phyloP scores from a whole-genome alignment of 2,797 vertebrate species.

The Hippoglossus hippoglossus region DNA sequence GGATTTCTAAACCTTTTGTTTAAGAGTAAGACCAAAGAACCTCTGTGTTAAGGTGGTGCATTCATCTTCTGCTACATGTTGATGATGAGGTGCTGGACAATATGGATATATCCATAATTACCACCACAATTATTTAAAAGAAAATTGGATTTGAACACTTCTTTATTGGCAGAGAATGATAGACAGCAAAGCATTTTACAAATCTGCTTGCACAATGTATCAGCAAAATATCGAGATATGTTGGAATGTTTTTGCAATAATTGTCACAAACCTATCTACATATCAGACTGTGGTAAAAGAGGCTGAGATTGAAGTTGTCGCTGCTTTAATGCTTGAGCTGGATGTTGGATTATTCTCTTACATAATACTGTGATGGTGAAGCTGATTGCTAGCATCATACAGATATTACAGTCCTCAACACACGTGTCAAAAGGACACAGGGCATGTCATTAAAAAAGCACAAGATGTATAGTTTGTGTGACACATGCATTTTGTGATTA shows the following conservation, averaged over 20 bases:
- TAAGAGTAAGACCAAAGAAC: background rate
- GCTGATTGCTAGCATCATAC: background rate
- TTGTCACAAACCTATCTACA: too few relatives aligned
- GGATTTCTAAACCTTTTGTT: conserved; percentile 11
- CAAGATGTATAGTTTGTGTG: background rate
- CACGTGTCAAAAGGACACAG: conserved; percentile 3
- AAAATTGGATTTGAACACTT: too few relatives aligned
- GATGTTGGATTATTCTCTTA: conserved; percentile 39
- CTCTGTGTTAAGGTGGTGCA: background rate
- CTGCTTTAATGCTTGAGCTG: conserved; percentile 26
- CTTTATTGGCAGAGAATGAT: too few relatives aligned
- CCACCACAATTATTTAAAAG: too few relatives aligned
- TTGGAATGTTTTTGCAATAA: too few relatives aligned
- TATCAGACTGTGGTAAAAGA: background rate
- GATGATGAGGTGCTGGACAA: too few relatives aligned
- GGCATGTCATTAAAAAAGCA: background rate
- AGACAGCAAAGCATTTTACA: too few relatives aligned
- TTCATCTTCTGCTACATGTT: background rate
- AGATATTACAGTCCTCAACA: conserved; percentile 5
- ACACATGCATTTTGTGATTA: too few relatives aligned
- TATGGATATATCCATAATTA: too few relatives aligned
- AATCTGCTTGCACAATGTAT: too few relatives aligned
- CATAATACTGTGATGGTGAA: conserved; percentile 29
- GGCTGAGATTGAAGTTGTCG: conserved; percentile 4
- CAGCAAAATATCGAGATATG: too few relatives aligned